phyloP scores from a whole-genome alignment of 2,888 invertebrate genomes.

The Volucella inflata region DNA sequence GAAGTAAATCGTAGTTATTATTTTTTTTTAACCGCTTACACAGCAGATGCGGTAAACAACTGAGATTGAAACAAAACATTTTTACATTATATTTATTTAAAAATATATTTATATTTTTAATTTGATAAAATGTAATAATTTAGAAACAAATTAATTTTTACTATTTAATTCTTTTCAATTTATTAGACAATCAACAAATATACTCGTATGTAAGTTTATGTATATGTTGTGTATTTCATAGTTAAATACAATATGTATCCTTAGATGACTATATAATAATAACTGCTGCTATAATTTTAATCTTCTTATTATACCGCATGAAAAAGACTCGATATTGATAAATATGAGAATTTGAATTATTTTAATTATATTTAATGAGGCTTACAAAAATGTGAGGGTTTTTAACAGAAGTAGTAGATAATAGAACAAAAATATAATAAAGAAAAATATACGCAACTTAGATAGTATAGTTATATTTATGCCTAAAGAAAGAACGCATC shows the following conservation, averaged over 20 bases:
- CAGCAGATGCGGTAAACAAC: background rate
- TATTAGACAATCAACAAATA: too few relatives aligned
- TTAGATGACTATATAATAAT: constrained; percentile 30
- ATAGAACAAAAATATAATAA: constrained; percentile 26
- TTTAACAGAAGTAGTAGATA: constrained; percentile 15
- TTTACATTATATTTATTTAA: too few relatives aligned
- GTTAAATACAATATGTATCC: constrained; percentile 37
- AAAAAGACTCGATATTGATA: constrained; percentile 2
- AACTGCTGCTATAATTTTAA: constrained; percentile 46
- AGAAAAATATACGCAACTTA: constrained; percentile 34
- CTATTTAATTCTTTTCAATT: too few relatives aligned
- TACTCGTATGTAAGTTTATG: too few relatives aligned
- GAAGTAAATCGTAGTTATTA: constrained; percentile 44
- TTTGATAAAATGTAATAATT: too few relatives aligned
- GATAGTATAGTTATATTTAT: constrained; percentile 62
- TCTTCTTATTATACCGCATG: constrained; percentile 43
- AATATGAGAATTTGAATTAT: background rate
- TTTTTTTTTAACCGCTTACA: constrained; percentile 3
- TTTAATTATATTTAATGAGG: background rate
- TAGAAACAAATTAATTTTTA: too few relatives aligned
- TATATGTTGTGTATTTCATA: constrained; percentile 15
- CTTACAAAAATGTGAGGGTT: constrained; percentile 8
- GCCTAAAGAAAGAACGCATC: constrained; percentile 44
- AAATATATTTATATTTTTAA: too few relatives aligned
- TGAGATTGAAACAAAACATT: too few relatives aligned